Base-by-base conservation (phyloP, 2,113 vertebrate species). In the Elephas maximus region DNA sequence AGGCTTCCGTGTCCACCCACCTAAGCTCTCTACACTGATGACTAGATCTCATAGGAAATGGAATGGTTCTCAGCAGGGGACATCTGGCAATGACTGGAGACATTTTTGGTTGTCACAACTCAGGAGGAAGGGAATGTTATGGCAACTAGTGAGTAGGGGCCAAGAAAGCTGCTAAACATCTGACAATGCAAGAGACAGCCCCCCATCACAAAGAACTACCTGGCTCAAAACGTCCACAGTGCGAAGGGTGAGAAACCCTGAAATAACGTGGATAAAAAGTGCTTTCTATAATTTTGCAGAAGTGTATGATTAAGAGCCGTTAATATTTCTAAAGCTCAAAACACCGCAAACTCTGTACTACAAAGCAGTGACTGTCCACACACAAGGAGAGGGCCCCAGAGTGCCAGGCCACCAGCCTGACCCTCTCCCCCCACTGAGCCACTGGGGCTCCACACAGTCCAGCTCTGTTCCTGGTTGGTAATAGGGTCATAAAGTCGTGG, bases 341-440 rank as follows among this genome's bases (percentile, higher is more conserved):
- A 26, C 1, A 4, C 21, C n/a, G 8, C 63, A 65, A 41, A 60
- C 21, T 11, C 77, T 45, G 14, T 48, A 37, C 74, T 15, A 11
- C 23, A 67, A n/a, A 69, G 53, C 33, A 0, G 28, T 20, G 69
- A 28, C 30, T 0, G 6, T 37, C 79, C 28, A 60, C 20, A 17
- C 18, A 51, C 41, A 51, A 12, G 8, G 12, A 51, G 45, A 74
- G 71, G 26, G 60, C 37, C 1, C 0, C 1, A 0, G 45, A 0
- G 0, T 7, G 48, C 71, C 0, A 60, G 76, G 30, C 9, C 71
- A 51, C 26, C 60, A 18, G 76, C 23, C 18, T 5, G 0, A 2
- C 14, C 1, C 0, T 5, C 5, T 23, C 37, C 44, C 26, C 73
- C 33, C 30, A 6, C 24, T 0, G 1, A 1, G 0, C 83, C 81